A percentile compares a stretch with the other conserved stretches of the same genome.
phyloP scores from a whole-genome alignment of 2,113 vertebrate species.

The Calypte anna region DNA sequence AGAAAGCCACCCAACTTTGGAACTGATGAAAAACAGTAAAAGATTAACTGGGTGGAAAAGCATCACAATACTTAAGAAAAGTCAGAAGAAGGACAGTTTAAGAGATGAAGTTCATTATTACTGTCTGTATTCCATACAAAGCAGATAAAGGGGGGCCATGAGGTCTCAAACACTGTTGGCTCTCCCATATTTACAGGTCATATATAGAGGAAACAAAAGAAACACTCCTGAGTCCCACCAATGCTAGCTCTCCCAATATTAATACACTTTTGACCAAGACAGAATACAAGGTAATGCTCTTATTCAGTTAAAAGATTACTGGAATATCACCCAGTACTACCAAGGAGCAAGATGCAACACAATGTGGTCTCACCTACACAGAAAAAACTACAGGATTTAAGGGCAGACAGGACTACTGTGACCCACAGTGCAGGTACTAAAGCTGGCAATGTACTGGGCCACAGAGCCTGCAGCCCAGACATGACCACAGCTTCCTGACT shows the following conservation, averaged over 20 bases:
- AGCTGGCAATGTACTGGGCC: background rate
- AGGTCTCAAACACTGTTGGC: background rate
- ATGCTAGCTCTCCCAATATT: background rate
- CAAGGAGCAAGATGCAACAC: background rate
- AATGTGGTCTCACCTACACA: accelerated
- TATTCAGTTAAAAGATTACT: background rate
- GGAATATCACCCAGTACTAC: background rate
- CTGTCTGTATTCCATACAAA: background rate
- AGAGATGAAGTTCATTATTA: background rate
- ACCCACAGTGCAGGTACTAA: background rate
- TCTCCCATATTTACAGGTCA: background rate
- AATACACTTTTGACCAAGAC: background rate
- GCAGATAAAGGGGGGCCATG: background rate
- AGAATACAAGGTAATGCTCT: background rate
- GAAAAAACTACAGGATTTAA: background rate
- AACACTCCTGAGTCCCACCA: background rate
- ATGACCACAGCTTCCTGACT: background rate
- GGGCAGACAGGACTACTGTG: background rate
- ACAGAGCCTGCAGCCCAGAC: background rate
- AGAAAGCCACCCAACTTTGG: background rate
- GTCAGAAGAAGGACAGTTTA: background rate
- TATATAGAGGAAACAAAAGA: background rate
- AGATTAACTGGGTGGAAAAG: background rate
- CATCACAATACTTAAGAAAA: background rate
- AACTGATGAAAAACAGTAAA: background rate